phyloP scores from a whole-genome alignment of 2,797 vertebrate genomes.

The Sparidentex hasta region DNA sequence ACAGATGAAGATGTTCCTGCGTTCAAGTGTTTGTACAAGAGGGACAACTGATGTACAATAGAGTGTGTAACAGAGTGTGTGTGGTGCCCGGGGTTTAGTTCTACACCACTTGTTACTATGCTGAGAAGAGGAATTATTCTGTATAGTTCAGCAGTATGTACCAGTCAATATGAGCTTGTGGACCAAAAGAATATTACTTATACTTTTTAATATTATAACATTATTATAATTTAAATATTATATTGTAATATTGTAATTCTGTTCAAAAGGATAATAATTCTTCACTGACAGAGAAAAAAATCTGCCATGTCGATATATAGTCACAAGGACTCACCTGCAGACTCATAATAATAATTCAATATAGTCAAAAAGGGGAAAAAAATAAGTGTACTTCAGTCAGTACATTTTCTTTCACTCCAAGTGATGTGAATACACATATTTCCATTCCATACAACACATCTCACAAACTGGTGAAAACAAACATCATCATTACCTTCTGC shows the following conservation, averaged over 20 bases:
- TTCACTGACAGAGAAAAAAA: not conserved
- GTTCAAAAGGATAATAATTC: not conserved
- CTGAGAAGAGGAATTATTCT: not conserved
- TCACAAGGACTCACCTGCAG: not conserved
- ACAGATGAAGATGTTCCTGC: not conserved
- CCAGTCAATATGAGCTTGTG: not conserved
- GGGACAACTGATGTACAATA: not conserved
- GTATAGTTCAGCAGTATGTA: not conserved
- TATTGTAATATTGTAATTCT: too few species aligned
- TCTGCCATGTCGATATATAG: not conserved
- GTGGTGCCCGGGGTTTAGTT: not conserved
- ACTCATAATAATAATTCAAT: not conserved
- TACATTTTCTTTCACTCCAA: not conserved
- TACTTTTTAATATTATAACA: too few species aligned
- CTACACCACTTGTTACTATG: not conserved
- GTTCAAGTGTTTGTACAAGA: not conserved
- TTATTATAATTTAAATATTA: too few species aligned
- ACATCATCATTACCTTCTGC: constrained; percentile 68
- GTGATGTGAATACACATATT: not conserved
- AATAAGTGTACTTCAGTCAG: not conserved
- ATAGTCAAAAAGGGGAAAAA: not conserved
- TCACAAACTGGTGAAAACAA: not conserved
- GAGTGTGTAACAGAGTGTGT: not conserved
- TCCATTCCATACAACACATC: not conserved
- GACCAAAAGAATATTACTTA: too few species aligned